Conservation (phyloP, 2,113 vertebrate genomes). For the Trachemys scripta region DNA sequence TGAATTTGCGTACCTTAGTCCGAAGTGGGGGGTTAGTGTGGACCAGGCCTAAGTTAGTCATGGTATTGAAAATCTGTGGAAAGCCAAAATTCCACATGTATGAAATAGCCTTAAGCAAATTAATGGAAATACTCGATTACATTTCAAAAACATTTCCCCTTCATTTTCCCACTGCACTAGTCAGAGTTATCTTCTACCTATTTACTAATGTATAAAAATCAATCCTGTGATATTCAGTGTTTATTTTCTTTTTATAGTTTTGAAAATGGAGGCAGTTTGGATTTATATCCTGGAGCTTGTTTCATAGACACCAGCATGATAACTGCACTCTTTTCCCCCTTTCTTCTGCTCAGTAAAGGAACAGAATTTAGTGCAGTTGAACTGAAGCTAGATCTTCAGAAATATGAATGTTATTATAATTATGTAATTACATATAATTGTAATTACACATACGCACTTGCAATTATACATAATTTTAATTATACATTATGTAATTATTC, state of each 20-base stretch:
- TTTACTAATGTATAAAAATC: background rate
- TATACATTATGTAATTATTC: constrained; percentile 70
- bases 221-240: background rate
- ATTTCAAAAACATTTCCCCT: background rate
- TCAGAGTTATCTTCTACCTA: background rate
- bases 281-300: background rate
- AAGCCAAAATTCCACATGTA: background rate
- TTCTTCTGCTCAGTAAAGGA: background rate
- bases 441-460: constrained; percentile 66
- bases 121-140: background rate
- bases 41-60: background rate
- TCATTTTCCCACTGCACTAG: background rate
- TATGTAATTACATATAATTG: constrained; percentile 73
- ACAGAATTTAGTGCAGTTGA: constrained; percentile 32
- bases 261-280: background rate
- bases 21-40: no score
- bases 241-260: background rate
- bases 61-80: background rate
- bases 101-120: background rate
- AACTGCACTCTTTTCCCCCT: background rate
- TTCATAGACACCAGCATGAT: background rate
- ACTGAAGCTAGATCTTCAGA: constrained; percentile 49
- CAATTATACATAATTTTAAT: constrained; percentile 78
- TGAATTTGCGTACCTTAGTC: no score
- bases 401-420: constrained; percentile 75